A percentile compares a stretch with the other conserved stretches of the same genome.
Evolutionary conservation across 2,113 vertebrate species (phyloP).

Genomic region (Scytalopus superciliaris): DNA sequence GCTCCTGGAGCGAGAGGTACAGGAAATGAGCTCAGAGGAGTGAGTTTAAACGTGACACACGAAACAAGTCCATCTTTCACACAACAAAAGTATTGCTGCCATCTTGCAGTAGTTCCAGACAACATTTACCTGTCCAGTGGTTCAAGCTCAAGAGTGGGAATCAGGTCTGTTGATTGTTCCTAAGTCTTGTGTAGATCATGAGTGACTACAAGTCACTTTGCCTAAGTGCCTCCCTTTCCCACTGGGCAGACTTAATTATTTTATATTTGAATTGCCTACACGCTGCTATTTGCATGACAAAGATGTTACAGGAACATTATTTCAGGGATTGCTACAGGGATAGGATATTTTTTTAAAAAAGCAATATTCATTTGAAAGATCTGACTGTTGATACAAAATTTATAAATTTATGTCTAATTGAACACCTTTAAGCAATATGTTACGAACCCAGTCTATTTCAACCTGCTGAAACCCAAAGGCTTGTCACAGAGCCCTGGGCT

Average conservation of each 20-base stretch:
- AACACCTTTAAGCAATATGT: constrained; percentile 50
- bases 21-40: constrained; percentile 41
- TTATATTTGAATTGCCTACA: constrained; percentile 51
- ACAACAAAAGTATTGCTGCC: background rate
- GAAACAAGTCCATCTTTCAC: background rate
- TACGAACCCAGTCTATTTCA: background rate
- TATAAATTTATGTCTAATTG: constrained; percentile 27
- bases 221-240: constrained; percentile 67
- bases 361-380: constrained; percentile 62
- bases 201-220: constrained; percentile 44
- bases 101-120: background rate
- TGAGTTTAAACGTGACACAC: background rate
- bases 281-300: constrained; percentile 62
- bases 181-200: constrained; percentile 12
- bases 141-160: constrained; percentile 38
- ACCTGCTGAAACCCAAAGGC: constrained; percentile 29
- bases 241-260: constrained; percentile 37
- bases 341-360: constrained; percentile 41
- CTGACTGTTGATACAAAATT: constrained; percentile 58
- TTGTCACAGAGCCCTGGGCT: constrained; percentile 49
- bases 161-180: constrained; percentile 5
- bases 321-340: constrained; percentile 66
- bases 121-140: constrained; percentile 39
- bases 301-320: constrained; percentile 47
- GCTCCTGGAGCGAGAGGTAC: background rate